Evolutionary conservation across 1,140 invertebrate species (phyloP).

Genomic region (Aricia agestis): DNA sequence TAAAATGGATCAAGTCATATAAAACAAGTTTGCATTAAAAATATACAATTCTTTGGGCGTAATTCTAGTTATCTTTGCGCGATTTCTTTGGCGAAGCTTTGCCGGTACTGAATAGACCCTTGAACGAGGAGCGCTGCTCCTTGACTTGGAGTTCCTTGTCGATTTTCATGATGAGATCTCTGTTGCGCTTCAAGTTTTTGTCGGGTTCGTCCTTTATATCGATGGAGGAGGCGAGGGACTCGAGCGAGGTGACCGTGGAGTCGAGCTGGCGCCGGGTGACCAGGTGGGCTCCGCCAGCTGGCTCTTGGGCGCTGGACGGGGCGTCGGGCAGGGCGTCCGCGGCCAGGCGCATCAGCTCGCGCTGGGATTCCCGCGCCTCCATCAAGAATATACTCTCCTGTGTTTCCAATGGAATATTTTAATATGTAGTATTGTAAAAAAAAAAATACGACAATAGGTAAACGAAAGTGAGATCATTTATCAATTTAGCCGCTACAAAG

Average conservation of each 20-base stretch:
- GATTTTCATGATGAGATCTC: slow-evolving; percentile 42
- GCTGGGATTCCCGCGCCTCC: slow-evolving; percentile 86
- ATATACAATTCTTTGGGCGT: background rate
- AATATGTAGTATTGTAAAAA: too few species aligned
- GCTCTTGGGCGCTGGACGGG: slow-evolving; percentile 21
- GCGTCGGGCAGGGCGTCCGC: slow-evolving; percentile 38
- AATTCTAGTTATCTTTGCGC: slow-evolving; percentile 35
- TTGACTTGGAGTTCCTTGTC: slow-evolving; percentile 63
- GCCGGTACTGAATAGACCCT: slow-evolving; percentile 45
- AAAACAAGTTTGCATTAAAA: background rate
- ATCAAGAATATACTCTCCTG: slow-evolving; percentile 87
- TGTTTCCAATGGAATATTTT: slow-evolving; percentile 8
- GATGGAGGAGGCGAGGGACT: slow-evolving; percentile 60
- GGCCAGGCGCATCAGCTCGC: slow-evolving; percentile 70
- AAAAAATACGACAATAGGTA: background rate
- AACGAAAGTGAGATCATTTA: background rate
- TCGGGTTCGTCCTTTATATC: slow-evolving; percentile 48
- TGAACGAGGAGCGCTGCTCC: slow-evolving; percentile 47
- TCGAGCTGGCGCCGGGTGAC: slow-evolving; percentile 33
- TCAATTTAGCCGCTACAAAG: background rate
- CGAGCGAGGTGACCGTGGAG: slow-evolving; percentile 62
- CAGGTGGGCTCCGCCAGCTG: slow-evolving; percentile 44
- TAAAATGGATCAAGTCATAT: too few species aligned
- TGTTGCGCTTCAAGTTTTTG: slow-evolving; percentile 50
- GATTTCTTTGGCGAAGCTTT: slow-evolving; percentile 52